A percentile compares a stretch with the other conserved stretches of the same genome.
Conservation (phyloP, 1,140 invertebrate genomes). For the Scaptomyza pallida region DNA sequence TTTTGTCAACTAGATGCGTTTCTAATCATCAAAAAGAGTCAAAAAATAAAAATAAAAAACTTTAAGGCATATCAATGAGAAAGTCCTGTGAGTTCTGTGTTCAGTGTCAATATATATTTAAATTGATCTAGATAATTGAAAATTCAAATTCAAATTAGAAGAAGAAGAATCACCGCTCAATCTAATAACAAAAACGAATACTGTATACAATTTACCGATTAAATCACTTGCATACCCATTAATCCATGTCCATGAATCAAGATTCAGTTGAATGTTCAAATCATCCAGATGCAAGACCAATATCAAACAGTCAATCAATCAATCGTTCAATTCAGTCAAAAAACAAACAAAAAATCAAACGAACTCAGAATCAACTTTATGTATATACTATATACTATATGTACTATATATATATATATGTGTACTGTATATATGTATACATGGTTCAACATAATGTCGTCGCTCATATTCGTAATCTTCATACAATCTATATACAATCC, state of each 20-base stretch:
- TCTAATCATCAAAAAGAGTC: no score
- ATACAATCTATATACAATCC: conserved; percentile 54
- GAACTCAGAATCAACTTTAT: conserved; percentile 40
- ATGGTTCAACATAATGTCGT: conserved; percentile 46
- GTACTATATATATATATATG: conserved; percentile 10
- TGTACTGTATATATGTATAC: no score
- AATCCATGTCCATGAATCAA: conserved; percentile 34
- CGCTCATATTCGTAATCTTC: conserved; percentile 65
- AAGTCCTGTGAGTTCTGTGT: conserved; percentile 50
- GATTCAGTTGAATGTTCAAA: conserved; percentile 33
- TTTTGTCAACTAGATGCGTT: conserved; percentile 6
- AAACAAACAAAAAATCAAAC: conserved; percentile 46
- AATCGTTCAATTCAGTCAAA: conserved; percentile 50
- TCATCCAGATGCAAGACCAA: conserved; percentile 55
- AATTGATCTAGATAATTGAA: not conserved
- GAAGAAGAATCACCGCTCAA: conserved; percentile 44
- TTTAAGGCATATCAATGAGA: conserved; percentile 17
- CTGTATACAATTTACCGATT: not conserved
- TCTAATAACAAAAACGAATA: not conserved
- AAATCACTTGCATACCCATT: conserved; percentile 36
- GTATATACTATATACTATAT: conserved; percentile 2
- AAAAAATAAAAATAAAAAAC: not conserved
- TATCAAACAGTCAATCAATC: conserved; percentile 54
- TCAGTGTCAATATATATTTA: conserved; percentile 15
- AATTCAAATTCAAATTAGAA: conserved; percentile 4